A percentile compares a stretch with the other conserved stretches of the same genome.
phyloP scores from a whole-genome alignment of 2,888 invertebrate species.

The Tiphia femorata region DNA sequence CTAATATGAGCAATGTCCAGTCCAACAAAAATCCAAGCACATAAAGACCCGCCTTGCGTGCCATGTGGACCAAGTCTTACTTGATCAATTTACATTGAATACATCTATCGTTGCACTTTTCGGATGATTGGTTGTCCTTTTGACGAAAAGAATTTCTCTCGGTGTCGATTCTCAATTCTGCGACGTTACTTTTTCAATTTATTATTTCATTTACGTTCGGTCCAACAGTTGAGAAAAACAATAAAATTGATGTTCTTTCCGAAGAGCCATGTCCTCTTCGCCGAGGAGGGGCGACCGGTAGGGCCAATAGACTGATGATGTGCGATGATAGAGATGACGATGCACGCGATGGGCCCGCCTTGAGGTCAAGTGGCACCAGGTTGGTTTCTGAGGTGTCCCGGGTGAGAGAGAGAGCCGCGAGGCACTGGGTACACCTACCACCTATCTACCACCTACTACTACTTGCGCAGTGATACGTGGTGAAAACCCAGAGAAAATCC shows the following conservation, averaged over 20 bases:
- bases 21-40: neutral
- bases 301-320: constrained; percentile 66
- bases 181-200: constrained; percentile 51
- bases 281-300: constrained; percentile 68
- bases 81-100: constrained; percentile 68
- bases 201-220: constrained; percentile 53
- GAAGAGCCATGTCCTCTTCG: constrained; percentile 69
- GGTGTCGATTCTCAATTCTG: constrained; percentile 42
- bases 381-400: constrained; percentile 60
- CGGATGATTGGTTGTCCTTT: constrained; percentile 57
- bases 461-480: constrained; percentile 51
- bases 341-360: constrained; percentile 61
- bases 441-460: constrained; percentile 50
- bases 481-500: constrained; percentile 50
- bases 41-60: neutral
- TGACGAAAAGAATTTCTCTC: constrained; percentile 41
- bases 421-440: constrained; percentile 54
- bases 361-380: constrained; percentile 61
- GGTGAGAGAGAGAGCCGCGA: constrained; percentile 53
- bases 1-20: constrained; percentile 1
- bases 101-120: constrained; percentile 49
- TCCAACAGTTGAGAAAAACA: constrained; percentile 49
- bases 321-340: constrained; percentile 61
- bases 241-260: constrained; percentile 69
- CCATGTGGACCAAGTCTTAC: constrained; percentile 63